A percentile compares a stretch with the other conserved stretches of the same genome.
Evolutionary conservation across 2,888 invertebrate species (phyloP).

Genomic region (Philereme transversata): DNA sequence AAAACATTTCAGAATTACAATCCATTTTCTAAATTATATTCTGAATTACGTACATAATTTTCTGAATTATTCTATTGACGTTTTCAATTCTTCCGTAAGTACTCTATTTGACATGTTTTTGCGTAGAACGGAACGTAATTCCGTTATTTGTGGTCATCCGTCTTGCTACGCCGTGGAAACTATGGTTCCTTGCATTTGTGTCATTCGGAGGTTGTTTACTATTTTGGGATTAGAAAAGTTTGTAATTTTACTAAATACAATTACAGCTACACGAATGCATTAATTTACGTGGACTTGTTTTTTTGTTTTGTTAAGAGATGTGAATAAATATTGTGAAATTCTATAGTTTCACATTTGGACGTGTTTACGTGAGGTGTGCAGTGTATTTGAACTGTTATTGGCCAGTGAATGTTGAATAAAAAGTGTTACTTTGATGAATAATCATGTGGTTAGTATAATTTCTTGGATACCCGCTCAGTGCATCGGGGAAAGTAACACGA

Average conservation of each 20-base stretch:
- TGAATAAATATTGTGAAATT: constrained; percentile 15
- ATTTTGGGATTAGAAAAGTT: constrained; percentile 64
- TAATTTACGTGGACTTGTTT: constrained; percentile 25
- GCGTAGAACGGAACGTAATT: constrained; percentile 57
- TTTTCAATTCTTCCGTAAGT: too few species aligned
- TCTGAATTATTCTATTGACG: too few species aligned
- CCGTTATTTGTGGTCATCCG: constrained; percentile 73
- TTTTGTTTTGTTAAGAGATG: constrained; percentile 31
- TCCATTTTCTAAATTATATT: too few species aligned
- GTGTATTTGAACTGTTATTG: constrained; percentile 51
- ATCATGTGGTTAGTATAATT: constrained; percentile 53
- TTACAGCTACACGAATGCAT: constrained; percentile 33
- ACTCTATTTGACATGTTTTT: constrained; percentile 25
- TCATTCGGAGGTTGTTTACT: constrained; percentile 79
- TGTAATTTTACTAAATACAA: constrained; percentile 39
- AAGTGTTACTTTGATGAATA: constrained; percentile 49
- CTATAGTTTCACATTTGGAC: constrained; percentile 47
- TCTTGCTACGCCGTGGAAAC: constrained; percentile 74
- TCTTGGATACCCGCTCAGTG: constrained; percentile 39
- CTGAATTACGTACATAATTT: too few species aligned
- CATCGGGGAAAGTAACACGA: constrained; percentile 60
- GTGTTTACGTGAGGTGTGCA: constrained; percentile 74
- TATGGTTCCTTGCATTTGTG: constrained; percentile 76
- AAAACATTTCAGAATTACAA: too few species aligned
- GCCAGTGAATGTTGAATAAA: constrained; percentile 49